Conservation (phyloP, 2,797 vertebrate species). For the Diglossa cyanea region DNA sequence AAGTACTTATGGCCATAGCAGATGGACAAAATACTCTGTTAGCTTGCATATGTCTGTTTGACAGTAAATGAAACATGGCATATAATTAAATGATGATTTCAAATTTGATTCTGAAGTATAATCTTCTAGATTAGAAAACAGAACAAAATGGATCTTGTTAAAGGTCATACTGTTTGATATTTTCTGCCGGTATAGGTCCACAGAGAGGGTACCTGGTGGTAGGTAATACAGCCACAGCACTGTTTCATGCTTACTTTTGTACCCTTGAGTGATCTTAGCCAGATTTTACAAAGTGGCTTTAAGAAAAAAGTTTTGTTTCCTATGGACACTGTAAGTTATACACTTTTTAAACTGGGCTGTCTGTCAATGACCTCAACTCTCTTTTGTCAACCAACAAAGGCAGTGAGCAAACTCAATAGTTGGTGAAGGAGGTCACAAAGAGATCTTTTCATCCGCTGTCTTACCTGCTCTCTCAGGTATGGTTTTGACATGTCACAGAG, state of each 20-base stretch:
- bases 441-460: not conserved
- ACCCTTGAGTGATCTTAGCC: not conserved
- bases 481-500: fast-evolving
- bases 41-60: not conserved
- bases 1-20: not conserved
- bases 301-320: not conserved
- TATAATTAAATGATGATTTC: not conserved
- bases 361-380: not conserved
- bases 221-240: not conserved
- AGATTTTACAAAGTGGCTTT: not conserved
- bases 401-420: not conserved
- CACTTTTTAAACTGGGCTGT: not conserved
- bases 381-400: not conserved
- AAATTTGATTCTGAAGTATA: not conserved
- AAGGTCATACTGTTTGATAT: not conserved
- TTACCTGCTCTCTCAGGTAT: not conserved
- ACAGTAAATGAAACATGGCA: not conserved
- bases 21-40: not conserved
- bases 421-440: not conserved
- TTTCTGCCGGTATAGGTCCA: not conserved
- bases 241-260: not conserved
- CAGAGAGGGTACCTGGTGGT: not conserved
- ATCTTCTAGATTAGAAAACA: not conserved
- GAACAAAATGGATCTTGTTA: not conserved
- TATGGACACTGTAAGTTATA: not conserved